Conservation (phyloP, 2,888 invertebrate species). For the Crossocerus cetratus region DNA sequence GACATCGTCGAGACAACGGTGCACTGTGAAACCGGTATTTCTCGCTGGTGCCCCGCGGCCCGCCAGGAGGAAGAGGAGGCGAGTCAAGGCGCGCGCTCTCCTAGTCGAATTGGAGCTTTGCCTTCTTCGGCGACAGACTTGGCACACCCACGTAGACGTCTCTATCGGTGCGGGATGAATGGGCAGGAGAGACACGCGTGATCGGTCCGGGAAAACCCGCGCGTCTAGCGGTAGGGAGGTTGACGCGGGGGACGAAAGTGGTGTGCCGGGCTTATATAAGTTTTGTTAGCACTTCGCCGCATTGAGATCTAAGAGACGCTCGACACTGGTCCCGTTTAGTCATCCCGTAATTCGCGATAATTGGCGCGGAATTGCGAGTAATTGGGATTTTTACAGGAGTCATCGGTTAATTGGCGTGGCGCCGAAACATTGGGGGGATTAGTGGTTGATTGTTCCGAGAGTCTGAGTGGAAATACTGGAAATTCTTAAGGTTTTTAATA, state of each 20-base stretch:
- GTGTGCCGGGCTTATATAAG: neutral
- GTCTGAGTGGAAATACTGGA: too few species aligned
- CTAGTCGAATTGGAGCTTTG: too few species aligned
- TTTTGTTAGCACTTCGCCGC: neutral
- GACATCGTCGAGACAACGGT: neutral
- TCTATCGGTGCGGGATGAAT: neutral
- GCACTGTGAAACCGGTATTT: slow-evolving; percentile 31
- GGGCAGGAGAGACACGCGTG: neutral
- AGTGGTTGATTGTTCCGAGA: too few species aligned
- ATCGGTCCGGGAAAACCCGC: neutral
- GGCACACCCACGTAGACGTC: neutral
- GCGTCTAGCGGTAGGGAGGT: neutral
- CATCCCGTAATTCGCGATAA: too few species aligned
- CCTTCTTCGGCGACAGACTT: neutral
- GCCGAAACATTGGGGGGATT: too few species aligned
- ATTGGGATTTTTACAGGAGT: neutral
- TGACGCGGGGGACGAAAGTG: neutral
- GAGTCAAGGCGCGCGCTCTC: too few species aligned
- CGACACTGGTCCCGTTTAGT: too few species aligned
- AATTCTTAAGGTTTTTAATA: too few species aligned
- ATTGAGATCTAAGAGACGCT: too few species aligned
- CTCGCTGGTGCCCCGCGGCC: neutral
- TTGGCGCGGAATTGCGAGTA: neutral
- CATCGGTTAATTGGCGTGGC: too few species aligned
- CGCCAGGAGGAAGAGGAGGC: too few species aligned